Evolutionary conservation across 2,113 vertebrate genomes (phyloP), one percentile per base, ranked within the genome.

Genomic region (Morone chrysops): DNA sequence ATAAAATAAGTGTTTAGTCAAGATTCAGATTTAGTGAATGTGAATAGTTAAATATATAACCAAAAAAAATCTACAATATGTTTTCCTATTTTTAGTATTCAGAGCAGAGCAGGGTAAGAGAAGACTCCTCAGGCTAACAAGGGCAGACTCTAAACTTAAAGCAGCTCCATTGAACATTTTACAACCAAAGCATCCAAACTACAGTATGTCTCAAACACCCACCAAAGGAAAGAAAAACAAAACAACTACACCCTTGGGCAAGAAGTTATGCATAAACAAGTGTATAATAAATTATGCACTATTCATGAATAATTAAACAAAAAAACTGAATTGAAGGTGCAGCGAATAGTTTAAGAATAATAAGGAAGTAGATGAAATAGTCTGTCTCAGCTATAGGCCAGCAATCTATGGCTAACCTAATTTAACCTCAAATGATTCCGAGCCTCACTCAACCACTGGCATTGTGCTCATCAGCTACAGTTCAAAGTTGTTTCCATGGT

Each of bases 221-320:
- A 86, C 80, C 71, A 72, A 78, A 84, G 79, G 66, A 85, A 88
- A 88, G 56, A 75, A 86, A 90, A 87, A 91, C 68, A 81, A 92
- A 94, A 87, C 70, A 82, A 87, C 77, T 60, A 82, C 86, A 87
- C 73, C 90, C 89, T 70, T 60, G 69, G 86, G 92, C 72, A 85
- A 78, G 69, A 87, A 85, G 41, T 87, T 75, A 86, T 91, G 88
- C 89, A 93, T 89, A 92, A 89, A 92, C 84, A 91, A 94, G 85
- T 51, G 75, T 67, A 74, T 69, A 71, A 91, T 93, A 89, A 91
- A 94, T 93, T 75, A 93, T 92, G 84, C 83, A 92, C 62, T n/a
- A 47, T 77, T 79, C 82, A 89, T 94, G 80, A 94, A 94, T 94
- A 86, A 92, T 94, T 92, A 83, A 92, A 83, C 25, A 83, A 45